A percentile compares a stretch with the other conserved stretches of the same genome.
phyloP scores from a whole-genome alignment of 2,113 vertebrate species.

The Sula dactylatra region DNA sequence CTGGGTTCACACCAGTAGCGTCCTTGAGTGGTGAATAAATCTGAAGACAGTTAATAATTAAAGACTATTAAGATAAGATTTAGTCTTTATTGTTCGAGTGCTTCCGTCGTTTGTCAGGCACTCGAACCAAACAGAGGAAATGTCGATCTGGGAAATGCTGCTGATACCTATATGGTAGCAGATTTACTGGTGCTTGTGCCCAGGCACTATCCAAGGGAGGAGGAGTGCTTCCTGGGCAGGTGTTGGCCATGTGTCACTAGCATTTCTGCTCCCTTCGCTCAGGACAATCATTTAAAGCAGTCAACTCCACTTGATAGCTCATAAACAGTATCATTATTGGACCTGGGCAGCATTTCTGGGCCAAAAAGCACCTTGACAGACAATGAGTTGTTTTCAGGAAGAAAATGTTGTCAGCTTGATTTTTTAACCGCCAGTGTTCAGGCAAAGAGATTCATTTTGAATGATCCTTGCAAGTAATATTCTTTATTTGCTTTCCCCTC shows the following conservation, averaged over 20 bases:
- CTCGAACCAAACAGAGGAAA: background rate
- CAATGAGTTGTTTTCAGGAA: background rate
- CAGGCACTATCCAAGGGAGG: background rate
- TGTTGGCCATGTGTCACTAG: background rate
- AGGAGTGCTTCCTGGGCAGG: background rate
- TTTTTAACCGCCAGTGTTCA: background rate
- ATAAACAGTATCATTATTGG: background rate
- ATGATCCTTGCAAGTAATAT: background rate
- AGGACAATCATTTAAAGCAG: background rate
- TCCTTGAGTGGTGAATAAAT: background rate
- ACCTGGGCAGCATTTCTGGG: background rate
- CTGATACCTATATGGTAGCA: background rate
- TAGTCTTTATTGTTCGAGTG: background rate
- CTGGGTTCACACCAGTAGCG: background rate
- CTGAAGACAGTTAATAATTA: slow-evolving; percentile 26
- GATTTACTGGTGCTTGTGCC: background rate
- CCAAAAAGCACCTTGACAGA: background rate
- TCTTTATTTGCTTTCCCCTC: background rate
- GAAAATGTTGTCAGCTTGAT: background rate
- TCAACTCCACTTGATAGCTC: background rate
- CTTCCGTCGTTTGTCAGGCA: background rate
- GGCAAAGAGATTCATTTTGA: background rate
- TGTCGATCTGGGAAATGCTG: rapidly evolving
- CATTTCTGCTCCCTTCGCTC: background rate
- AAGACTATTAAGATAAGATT: slow-evolving; percentile 37